A percentile compares a stretch with the other conserved stretches of the same genome.
These are phyloP conservation scores for Yoshiicerus persimilis DNA, from an alignment of 1,140 invertebrate species.

Conservation along the genomic window DNA sequence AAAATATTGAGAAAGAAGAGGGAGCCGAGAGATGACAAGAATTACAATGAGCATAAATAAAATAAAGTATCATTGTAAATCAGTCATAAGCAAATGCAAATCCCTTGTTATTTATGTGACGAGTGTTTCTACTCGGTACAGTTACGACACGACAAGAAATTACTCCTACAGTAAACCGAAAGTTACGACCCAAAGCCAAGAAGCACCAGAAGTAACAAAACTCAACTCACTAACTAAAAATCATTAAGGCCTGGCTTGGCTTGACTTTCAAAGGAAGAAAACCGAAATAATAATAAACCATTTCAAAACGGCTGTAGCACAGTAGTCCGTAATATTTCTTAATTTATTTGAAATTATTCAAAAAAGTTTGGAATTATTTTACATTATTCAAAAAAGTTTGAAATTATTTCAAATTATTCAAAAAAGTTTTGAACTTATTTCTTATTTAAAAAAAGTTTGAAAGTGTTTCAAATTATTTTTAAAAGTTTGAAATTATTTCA, in stretches of 20 bases:
- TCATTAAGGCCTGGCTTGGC: conserved; percentile 5
- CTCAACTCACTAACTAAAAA: neutral
- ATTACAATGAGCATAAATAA: conserved; percentile 23
- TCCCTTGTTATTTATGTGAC: neutral
- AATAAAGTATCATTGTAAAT: conserved; percentile 1
- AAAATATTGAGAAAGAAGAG: neutral
- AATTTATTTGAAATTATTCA: no score
- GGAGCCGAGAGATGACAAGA: neutral
- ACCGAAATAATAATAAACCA: neutral
- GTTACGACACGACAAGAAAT: neutral
- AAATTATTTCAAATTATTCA: no score
- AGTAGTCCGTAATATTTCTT: no score
- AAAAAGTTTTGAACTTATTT: no score
- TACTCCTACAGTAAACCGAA: neutral
- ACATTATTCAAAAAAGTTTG: no score
- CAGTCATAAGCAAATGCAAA: conserved; percentile 10
- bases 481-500: no score
- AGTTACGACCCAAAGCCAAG: neutral
- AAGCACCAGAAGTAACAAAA: neutral
- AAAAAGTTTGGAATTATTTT: no score
- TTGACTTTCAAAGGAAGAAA: neutral
- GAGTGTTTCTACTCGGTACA: neutral
- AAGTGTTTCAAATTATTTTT: no score
- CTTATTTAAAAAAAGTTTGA: no score
- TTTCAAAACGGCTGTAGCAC: no score